These are phyloP conservation scores for Chymomyza amoena DNA, from an alignment of 2,888 invertebrate species.

Conservation along the genomic window DNA sequence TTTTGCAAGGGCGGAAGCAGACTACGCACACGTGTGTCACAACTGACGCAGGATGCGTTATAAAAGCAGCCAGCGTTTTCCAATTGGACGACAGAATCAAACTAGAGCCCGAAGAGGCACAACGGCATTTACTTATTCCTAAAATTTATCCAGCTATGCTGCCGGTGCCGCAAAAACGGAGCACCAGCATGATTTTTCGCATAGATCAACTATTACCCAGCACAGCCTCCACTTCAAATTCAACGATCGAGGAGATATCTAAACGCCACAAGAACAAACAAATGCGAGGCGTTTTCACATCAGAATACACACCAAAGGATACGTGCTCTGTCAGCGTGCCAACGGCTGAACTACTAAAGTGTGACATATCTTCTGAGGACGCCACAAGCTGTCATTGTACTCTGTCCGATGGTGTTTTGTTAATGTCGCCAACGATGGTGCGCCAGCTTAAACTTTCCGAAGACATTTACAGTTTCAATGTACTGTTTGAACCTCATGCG, in stretches of 20 bases:
- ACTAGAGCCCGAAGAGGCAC: conserved; percentile 63
- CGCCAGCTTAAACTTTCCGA: conserved; percentile 80
- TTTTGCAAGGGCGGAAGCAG: conserved; percentile 53
- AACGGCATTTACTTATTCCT: conserved; percentile 7
- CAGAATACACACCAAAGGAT: conserved; percentile 72
- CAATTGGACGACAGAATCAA: conserved; percentile 76
- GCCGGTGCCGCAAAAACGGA: conserved; percentile 62
- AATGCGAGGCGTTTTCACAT: conserved; percentile 66
- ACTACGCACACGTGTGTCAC: conserved; percentile 44
- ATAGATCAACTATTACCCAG: conserved; percentile 62
- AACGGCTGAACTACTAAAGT: conserved; percentile 60
- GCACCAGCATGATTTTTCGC: conserved; percentile 73
- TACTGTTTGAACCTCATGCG: conserved; percentile 72
- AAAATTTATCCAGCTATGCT: conserved; percentile 44
- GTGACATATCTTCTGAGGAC: conserved; percentile 37
- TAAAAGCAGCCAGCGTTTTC: conserved; percentile 71
- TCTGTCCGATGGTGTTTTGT: conserved; percentile 51
- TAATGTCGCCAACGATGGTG: conserved; percentile 65
- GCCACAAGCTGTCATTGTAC: conserved; percentile 50
- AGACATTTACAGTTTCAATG: conserved; percentile 82
- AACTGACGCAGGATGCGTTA: conserved; percentile 40
- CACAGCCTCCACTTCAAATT: conserved; percentile 2
- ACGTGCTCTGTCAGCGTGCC: conserved; percentile 62
- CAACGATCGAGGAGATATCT: neutral
- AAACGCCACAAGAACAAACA: conserved; percentile 19